These are phyloP conservation scores for Tragelaphus scriptus DNA, from an alignment of 2,113 vertebrate genomes.

Conservation along the genomic window DNA sequence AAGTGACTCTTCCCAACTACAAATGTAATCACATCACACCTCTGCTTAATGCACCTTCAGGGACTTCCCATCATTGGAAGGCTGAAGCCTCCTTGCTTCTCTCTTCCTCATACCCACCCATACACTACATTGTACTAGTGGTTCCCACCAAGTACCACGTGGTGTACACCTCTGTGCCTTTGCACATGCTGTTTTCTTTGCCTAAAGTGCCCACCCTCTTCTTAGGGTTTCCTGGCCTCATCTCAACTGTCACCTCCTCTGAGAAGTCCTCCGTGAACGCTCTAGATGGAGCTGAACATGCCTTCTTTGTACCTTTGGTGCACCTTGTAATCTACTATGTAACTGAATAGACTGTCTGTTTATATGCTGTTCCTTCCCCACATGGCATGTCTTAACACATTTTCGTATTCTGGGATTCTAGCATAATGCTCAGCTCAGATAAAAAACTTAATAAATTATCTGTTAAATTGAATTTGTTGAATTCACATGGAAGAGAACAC, in stretches of 20 bases:
- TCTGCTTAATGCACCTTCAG: not conserved
- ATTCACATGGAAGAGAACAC: slow-evolving; percentile 6
- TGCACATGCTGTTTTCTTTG: not conserved
- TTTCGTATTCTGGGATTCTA: not conserved
- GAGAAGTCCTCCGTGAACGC: not conserved
- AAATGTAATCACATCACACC: not conserved
- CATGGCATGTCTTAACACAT: not conserved
- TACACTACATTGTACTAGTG: no score
- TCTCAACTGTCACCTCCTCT: not conserved
- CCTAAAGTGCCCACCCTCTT: not conserved
- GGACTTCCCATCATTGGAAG: not conserved
- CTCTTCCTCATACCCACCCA: not conserved
- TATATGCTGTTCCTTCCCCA: not conserved
- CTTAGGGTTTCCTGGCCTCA: not conserved
- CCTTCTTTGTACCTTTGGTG: not conserved
- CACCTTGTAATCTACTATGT: not conserved
- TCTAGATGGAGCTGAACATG: not conserved
- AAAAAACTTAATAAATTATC: not conserved
- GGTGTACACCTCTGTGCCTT: not conserved
- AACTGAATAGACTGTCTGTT: not conserved
- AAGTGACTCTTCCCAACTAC: not conserved
- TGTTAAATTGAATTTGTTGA: not conserved
- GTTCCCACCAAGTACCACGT: not conserved
- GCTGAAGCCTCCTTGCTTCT: not conserved
- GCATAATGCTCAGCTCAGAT: not conserved